phyloP scores from a whole-genome alignment of 2,113 vertebrate genomes.

The Catharus minimus region DNA sequence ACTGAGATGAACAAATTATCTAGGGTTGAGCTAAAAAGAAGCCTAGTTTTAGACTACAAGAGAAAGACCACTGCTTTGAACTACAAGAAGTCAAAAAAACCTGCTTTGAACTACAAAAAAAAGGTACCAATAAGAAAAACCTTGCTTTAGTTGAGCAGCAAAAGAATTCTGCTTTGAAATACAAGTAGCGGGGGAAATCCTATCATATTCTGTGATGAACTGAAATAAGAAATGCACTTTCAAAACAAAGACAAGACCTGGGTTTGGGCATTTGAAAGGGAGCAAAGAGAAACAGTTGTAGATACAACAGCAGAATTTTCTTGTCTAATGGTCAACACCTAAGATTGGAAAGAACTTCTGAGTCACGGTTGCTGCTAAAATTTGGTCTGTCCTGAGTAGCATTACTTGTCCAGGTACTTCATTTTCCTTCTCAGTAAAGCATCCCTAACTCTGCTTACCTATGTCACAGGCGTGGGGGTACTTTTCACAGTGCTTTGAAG shows the following conservation, averaged over 20 bases:
- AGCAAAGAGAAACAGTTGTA: neutral
- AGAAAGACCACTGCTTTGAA: constrained; percentile 59
- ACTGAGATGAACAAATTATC: constrained; percentile 48
- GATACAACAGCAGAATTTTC: neutral
- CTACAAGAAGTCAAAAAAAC: constrained; percentile 39
- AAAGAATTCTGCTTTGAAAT: constrained; percentile 62
- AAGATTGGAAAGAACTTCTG: neutral
- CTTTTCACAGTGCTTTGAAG: constrained; percentile 12
- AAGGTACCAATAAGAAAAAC: constrained; percentile 27
- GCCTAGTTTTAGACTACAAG: constrained; percentile 38
- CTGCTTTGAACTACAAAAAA: constrained; percentile 58
- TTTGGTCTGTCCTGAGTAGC: neutral
- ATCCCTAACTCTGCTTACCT: neutral
- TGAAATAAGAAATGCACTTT: constrained; percentile 6
- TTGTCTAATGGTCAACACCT: neutral
- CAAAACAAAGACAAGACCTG: constrained; percentile 13
- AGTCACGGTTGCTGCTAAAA: neutral
- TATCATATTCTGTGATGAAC: neutral
- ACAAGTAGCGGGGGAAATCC: neutral
- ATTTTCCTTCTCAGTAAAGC: neutral
- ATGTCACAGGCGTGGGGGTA: neutral
- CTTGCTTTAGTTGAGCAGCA: constrained; percentile 9
- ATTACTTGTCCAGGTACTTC: neutral
- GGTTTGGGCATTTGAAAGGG: neutral
- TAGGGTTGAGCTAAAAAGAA: constrained; percentile 46